phyloP scores from a whole-genome alignment of 2,888 invertebrate genomes.

The Oithona nana region DNA sequence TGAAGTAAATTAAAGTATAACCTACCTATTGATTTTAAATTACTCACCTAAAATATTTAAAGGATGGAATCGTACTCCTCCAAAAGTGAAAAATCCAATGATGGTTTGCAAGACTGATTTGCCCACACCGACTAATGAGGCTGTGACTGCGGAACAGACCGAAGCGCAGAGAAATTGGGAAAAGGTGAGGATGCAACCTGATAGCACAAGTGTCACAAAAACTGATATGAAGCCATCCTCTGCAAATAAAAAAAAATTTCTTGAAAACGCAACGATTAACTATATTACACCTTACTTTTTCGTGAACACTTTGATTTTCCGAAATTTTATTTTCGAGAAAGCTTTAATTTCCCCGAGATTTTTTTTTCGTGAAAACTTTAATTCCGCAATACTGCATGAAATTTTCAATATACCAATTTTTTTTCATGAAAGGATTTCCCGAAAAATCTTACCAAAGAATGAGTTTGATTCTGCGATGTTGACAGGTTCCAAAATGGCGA shows the following conservation, averaged over 20 bases:
- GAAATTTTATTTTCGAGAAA: no score
- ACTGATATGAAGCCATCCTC: conserved; percentile 24
- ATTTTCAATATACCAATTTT: no score
- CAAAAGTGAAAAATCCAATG: conserved; percentile 30
- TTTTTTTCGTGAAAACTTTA: no score
- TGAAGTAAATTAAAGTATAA: background rate
- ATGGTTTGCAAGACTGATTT: conserved; percentile 30
- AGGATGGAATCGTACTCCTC: conserved; percentile 26
- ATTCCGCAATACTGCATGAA: no score
- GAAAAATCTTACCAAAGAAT: conserved; percentile 1
- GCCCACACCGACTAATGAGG: conserved; percentile 29
- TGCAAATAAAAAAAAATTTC: conserved; percentile 20
- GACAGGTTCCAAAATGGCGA: conserved; percentile 19
- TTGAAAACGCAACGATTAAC: no score
- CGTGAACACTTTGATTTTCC: no score
- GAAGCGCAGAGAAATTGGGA: conserved; percentile 31
- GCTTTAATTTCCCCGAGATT: no score
- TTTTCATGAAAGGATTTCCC: no score
- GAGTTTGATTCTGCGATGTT: conserved; percentile 16
- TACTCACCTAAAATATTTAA: conserved; percentile 24
- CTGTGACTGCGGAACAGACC: conserved; percentile 30
- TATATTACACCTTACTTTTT: no score
- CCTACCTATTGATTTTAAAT: background rate
- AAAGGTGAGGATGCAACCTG: conserved; percentile 29
- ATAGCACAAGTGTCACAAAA: conserved; percentile 24